Conservation (phyloP, 2,113 vertebrate species). For the Ginglymostoma cirratum region DNA sequence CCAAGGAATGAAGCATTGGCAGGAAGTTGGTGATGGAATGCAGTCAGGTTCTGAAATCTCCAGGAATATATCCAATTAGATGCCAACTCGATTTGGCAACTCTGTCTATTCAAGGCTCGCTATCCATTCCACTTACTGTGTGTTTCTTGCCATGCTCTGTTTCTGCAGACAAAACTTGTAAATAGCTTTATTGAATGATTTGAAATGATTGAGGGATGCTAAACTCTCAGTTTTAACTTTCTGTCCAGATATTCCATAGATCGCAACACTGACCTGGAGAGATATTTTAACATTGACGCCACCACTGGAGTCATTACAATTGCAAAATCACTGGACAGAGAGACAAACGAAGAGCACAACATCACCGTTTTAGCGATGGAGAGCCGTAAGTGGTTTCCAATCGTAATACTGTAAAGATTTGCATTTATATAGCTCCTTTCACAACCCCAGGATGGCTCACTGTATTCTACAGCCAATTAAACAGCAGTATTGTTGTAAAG, state of each 20-base stretch:
- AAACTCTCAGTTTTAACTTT: constrained; percentile 31
- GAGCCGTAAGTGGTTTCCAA: constrained; percentile 71
- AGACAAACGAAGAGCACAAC: constrained; percentile 84
- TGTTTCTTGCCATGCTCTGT: background rate
- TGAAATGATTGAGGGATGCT: background rate
- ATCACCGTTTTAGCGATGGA: constrained; percentile 93
- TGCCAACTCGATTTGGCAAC: too few species aligned
- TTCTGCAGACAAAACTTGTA: background rate
- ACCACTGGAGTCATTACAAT: constrained; percentile 84
- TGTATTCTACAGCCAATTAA: too few species aligned
- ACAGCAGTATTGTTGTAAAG: background rate
- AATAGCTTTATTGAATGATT: background rate
- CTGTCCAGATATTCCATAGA: constrained; percentile 85
- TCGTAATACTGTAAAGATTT: background rate
- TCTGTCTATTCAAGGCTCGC: too few species aligned
- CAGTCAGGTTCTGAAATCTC: too few species aligned
- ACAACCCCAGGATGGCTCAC: background rate
- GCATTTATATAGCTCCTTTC: background rate
- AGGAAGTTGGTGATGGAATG: background rate
- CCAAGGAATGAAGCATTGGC: background rate
- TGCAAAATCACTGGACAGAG: constrained; percentile 83
- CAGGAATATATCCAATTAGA: too few species aligned
- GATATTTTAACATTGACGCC: constrained; percentile 92
- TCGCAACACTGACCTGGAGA: constrained; percentile 92
- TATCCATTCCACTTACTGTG: too few species aligned